Evolutionary conservation across 2,113 vertebrate genomes (phyloP).

Genomic region (Sturnus vulgaris): DNA sequence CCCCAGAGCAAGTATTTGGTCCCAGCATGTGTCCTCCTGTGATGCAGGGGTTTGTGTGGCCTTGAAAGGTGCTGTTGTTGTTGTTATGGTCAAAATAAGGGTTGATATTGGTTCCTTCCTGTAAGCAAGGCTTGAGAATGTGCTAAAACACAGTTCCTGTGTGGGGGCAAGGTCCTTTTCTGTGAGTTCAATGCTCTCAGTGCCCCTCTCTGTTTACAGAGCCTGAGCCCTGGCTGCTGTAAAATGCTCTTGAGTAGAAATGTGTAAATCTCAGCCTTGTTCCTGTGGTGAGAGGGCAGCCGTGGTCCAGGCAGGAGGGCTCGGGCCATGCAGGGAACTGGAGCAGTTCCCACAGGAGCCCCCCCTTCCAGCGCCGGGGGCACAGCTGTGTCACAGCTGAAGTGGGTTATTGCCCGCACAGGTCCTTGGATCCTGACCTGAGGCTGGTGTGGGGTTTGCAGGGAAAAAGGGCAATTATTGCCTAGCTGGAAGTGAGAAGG

Average conservation of each 20-base stretch:
- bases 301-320: not conserved
- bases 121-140: fast-evolving
- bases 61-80: not conserved
- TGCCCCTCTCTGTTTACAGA: not conserved
- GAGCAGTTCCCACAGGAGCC: not conserved
- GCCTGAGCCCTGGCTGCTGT: not conserved
- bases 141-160: not conserved
- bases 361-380: fast-evolving
- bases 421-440: not conserved
- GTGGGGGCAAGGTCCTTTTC: not conserved
- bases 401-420: not conserved
- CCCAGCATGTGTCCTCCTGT: fast-evolving
- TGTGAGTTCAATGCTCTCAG: not conserved
- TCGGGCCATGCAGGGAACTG: fast-evolving
- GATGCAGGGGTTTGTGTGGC: not conserved
- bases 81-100: fast-evolving
- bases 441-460: not conserved
- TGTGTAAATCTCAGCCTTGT: not conserved
- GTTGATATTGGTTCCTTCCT: not conserved
- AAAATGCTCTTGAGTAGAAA: not conserved
- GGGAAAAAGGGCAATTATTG: not conserved
- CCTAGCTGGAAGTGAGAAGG: not conserved
- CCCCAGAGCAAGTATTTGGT: fast-evolving
- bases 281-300: not conserved
- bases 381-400: not conserved